Conservation (phyloP, 2,113 vertebrate species). For the Sprattus sprattus region DNA sequence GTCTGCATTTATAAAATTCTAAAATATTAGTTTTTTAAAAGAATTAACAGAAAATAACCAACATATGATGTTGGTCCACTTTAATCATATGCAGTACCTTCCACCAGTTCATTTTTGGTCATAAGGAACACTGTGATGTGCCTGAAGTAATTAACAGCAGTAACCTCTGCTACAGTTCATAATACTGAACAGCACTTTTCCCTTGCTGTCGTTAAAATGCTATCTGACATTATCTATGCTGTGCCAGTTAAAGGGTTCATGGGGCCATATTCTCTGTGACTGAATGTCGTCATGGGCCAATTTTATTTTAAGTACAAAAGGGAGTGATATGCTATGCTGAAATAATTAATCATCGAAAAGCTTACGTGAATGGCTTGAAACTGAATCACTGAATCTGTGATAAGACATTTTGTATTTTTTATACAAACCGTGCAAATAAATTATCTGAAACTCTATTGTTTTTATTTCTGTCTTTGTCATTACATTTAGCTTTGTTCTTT, state of each 20-base stretch:
- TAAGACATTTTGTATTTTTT: background rate
- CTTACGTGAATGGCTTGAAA: no score
- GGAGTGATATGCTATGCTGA: background rate
- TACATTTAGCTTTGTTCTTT: no score
- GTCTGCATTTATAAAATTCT: no score
- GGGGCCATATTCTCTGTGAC: background rate
- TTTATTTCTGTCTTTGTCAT: no score
- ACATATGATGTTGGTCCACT: background rate
- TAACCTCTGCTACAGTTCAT: background rate
- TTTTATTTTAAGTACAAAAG: background rate
- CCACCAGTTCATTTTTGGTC: background rate
- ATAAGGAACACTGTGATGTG: background rate
- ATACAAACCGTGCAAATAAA: background rate
- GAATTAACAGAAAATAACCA: background rate
- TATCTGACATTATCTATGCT: background rate
- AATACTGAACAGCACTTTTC: background rate
- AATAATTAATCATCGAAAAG: background rate
- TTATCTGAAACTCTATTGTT: background rate
- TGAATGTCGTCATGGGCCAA: background rate
- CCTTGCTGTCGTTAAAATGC: background rate
- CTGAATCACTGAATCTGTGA: no score
- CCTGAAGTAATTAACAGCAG: background rate
- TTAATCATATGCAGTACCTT: background rate
- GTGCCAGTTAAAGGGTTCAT: background rate
- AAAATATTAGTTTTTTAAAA: background rate